Conservation (phyloP, 53 echinoderm and acorn worm genomes). For the Glandiceps talaboti region DNA sequence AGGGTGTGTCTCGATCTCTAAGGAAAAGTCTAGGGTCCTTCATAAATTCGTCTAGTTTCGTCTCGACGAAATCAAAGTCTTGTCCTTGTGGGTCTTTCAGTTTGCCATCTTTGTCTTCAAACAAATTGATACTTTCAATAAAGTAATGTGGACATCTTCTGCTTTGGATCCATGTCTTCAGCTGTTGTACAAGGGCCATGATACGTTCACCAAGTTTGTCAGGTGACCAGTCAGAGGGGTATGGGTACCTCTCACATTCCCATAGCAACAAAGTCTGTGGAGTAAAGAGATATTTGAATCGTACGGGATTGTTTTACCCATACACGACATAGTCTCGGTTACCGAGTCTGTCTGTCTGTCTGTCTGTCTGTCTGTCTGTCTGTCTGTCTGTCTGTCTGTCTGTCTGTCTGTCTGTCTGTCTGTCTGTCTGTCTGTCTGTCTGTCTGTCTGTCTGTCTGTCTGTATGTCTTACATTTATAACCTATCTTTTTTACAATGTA, state of each 20-base stretch:
- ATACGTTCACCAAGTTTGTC: neutral
- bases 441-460: no score
- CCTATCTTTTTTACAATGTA: no score
- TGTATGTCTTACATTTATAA: no score
- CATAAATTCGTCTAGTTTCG: neutral
- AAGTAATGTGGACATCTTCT: neutral
- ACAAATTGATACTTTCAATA: neutral
- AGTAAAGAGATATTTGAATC: neutral
- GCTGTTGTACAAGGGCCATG: neutral
- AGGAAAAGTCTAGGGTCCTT: neutral
- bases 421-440: no score
- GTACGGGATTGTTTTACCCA: neutral
- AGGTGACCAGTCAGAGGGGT: neutral
- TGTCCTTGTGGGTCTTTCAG: neutral
- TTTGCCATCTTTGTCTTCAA: neutral
- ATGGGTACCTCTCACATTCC: neutral
- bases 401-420: no score
- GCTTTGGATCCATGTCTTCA: neutral
- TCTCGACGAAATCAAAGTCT: neutral
- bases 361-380: no score
- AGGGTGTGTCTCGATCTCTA: neutral
- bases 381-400: no score
- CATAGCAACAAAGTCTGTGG: neutral
- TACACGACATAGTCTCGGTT: no score
- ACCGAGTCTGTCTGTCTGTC: no score